Base-by-base conservation (phyloP, 1,140 invertebrate genomes). In the Drosophila elegans region DNA sequence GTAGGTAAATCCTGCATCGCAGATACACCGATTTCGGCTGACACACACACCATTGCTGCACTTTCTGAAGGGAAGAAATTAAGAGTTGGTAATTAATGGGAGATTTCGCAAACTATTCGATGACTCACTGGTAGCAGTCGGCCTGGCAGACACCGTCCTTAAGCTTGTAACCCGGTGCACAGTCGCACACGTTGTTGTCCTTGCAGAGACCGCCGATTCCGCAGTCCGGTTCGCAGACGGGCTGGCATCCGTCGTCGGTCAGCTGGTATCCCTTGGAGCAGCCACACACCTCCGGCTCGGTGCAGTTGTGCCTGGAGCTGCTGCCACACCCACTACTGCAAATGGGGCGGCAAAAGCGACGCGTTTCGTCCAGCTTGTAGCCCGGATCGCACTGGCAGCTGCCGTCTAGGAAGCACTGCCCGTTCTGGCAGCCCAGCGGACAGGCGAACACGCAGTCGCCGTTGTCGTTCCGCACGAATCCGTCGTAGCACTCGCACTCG, bases 341-440 rank as follows among this genome's bases (percentile, higher is more conserved):
- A 13, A 91, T 80, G 10, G 94, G 93, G 25, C 84, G 71, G 68
- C 94, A 94, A 44, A 84, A 92, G 56, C 91, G 83, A 0, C 85
- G 71, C 61, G 93, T 92, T 39, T 84, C 72, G 67, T 95, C 94
- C 57, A 95, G 81, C 39, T 92, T 93, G 84, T 94, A 96, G 3
- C 96, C 96, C 5, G 93, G 84, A 57, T 94, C 94, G 81, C 96
- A 96, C 3, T 93, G 92, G 83, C 96, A 95, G 1, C 91, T 80
- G 12, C 91, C 82, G 3, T 93, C 93, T 0, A 93, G 92, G 13
- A 93, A 91, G 67, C 94, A 94, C 0, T 93, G 90, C 0, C 94
- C 94, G 49, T 94, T 93, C 45, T 82, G 74, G 53, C 92, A 92
- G 29, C 85, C 86, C 51, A 91, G 36, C 1, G 91, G 90, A 36